Conservation (phyloP, 2,888 invertebrate genomes). For the Mimumesa dahlbomi region DNA sequence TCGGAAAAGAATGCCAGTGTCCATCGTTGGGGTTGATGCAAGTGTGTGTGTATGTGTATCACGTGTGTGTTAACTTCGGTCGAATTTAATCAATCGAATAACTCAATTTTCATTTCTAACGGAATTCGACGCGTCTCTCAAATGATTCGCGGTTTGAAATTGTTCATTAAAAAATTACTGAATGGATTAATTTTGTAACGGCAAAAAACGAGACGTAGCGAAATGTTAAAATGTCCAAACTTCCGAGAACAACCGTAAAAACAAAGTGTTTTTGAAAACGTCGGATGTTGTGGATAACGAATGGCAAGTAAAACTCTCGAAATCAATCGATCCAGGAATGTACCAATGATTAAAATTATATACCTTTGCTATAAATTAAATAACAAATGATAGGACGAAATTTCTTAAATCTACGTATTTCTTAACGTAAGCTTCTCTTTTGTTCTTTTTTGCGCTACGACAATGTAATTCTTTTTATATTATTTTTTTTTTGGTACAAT, state of each 20-base stretch:
- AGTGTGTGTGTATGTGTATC: no score
- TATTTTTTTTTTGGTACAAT: conserved; percentile 35
- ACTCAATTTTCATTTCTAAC: no score
- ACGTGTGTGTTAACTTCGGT: no score
- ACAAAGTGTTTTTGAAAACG: no score
- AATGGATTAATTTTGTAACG: no score
- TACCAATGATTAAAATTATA: conserved; percentile 3
- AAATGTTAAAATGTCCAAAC: neutral
- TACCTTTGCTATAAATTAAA: conserved; percentile 46
- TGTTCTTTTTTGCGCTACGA: conserved; percentile 57
- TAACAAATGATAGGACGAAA: conserved; percentile 46
- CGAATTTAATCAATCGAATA: no score
- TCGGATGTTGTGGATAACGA: neutral
- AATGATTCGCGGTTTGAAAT: no score
- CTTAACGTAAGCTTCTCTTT: conserved; percentile 20
- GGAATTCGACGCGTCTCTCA: no score
- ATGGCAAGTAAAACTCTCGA: conserved; percentile 10
- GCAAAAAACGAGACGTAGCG: neutral
- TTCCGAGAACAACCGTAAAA: no score
- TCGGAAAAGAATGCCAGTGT: no score
- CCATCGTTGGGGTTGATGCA: no score
- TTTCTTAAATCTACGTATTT: conserved; percentile 48
- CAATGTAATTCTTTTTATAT: conserved; percentile 29
- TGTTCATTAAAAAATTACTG: no score
- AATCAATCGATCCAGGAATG: conserved; percentile 13